These are phyloP conservation scores for Heliconius ethilla DNA, from an alignment of 2,888 invertebrate species.

Conservation along the genomic window DNA sequence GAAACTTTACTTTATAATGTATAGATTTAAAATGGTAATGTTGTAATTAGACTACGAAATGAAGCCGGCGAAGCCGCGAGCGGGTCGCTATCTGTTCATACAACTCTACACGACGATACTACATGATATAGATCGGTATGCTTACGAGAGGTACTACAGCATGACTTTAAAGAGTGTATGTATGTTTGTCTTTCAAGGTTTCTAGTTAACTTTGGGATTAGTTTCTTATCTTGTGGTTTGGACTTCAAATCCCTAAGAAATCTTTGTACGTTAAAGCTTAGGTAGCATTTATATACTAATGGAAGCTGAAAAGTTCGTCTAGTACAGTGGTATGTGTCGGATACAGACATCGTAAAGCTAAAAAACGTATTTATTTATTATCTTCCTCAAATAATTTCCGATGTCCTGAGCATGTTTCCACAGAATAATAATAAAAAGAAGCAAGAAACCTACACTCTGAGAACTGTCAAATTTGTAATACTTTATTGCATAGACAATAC, in stretches of 20 bases:
- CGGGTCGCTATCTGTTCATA: too few species aligned
- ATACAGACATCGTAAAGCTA: too few species aligned
- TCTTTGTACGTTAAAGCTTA: background rate
- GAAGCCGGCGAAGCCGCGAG: too few species aligned
- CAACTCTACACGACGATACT: constrained; percentile 1
- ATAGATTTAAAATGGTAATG: too few species aligned
- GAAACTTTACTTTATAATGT: too few species aligned
- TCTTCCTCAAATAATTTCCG: too few species aligned
- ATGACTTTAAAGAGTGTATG: background rate
- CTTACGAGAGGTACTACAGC: background rate
- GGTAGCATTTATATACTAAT: background rate
- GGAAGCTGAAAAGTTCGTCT: too few species aligned
- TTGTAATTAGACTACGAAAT: too few species aligned
- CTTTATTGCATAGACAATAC: constrained; percentile 35
- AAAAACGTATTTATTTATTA: too few species aligned
- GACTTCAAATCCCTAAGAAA: background rate
- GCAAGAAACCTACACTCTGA: background rate
- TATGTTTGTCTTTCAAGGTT: background rate
- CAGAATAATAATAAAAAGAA: background rate
- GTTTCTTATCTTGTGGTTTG: background rate
- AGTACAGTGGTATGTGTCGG: too few species aligned
- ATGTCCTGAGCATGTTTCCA: background rate
- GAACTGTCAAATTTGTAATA: constrained; percentile 34
- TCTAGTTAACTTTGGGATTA: constrained; percentile 14
- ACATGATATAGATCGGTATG: background rate